Evolutionary conservation across 1,140 invertebrate species (phyloP).

Genomic region (Octopus bimaculoides): DNA sequence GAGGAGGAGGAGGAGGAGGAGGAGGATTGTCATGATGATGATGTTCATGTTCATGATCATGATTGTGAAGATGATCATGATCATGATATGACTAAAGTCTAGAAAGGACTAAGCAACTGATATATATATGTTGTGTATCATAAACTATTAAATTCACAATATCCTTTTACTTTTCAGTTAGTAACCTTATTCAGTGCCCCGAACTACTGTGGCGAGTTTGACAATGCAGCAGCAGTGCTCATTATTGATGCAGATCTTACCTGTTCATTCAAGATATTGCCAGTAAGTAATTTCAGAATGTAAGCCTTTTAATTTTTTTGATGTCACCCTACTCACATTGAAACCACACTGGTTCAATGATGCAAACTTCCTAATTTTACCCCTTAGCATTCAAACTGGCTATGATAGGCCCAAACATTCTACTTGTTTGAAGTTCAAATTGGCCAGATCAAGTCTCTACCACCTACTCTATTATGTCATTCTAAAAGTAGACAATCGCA

Average conservation of each 20-base stretch:
- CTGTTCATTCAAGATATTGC: conserved; percentile 66
- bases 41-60: too few relatives aligned
- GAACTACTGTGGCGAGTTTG: conserved; percentile 87
- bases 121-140: not conserved
- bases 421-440: not conserved
- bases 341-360: not conserved
- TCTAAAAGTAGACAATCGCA: not conserved
- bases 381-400: not conserved
- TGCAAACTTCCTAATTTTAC: not conserved
- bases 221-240: conserved; percentile 80
- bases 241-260: conserved; percentile 79
- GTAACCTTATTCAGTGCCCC: conserved; percentile 57
- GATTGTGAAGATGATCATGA: too few relatives aligned
- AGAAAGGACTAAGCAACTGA: too few relatives aligned
- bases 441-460: not conserved
- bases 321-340: not conserved
- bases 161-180: conserved; percentile 36
- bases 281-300: conserved; percentile 28
- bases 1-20: too few relatives aligned
- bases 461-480: not conserved
- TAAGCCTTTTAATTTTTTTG: not conserved
- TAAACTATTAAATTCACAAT: conserved; percentile 10
- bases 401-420: not conserved
- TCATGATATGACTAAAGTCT: too few relatives aligned
- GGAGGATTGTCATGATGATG: too few relatives aligned